phyloP scores from a whole-genome alignment of 2,888 invertebrate genomes.

The Protonemura montana region DNA sequence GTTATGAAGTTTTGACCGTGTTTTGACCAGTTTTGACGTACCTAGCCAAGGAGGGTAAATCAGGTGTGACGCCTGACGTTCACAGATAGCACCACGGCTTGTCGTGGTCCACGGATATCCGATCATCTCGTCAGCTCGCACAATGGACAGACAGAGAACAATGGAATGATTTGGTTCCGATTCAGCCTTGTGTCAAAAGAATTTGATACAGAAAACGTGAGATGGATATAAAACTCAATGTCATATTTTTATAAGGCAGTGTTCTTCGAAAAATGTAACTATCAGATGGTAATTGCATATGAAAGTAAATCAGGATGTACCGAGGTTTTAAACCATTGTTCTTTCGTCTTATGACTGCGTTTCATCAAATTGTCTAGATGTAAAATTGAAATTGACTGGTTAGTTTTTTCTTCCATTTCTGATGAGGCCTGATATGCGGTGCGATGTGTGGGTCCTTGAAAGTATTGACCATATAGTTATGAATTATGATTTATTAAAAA shows the following conservation, averaged over 20 bases:
- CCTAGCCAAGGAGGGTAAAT: not conserved
- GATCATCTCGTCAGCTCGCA: not conserved
- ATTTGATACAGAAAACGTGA: slow-evolving; percentile 18
- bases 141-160: not conserved
- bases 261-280: not conserved
- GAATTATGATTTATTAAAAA: slow-evolving; percentile 3
- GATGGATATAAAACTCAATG: slow-evolving; percentile 4
- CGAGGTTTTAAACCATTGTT: not conserved
- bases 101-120: slow-evolving; percentile 35
- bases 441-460: not conserved
- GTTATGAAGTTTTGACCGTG: slow-evolving; percentile 27
- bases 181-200: slow-evolving; percentile 16
- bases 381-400: not conserved
- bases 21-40: slow-evolving; percentile 19
- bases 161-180: not conserved
- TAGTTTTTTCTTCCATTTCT: not conserved
- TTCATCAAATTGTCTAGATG: not conserved
- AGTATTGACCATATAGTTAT: not conserved
- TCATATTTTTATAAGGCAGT: not conserved
- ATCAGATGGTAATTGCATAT: not conserved
- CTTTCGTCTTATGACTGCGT: not conserved
- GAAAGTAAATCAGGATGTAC: not conserved
- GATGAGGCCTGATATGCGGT: not conserved
- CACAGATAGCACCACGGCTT: not conserved
- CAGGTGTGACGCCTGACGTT: slow-evolving; percentile 34